Conservation (phyloP, 30 jellyfish, hydroid and myxozoan species). For the Aurelia sp. region DNA sequence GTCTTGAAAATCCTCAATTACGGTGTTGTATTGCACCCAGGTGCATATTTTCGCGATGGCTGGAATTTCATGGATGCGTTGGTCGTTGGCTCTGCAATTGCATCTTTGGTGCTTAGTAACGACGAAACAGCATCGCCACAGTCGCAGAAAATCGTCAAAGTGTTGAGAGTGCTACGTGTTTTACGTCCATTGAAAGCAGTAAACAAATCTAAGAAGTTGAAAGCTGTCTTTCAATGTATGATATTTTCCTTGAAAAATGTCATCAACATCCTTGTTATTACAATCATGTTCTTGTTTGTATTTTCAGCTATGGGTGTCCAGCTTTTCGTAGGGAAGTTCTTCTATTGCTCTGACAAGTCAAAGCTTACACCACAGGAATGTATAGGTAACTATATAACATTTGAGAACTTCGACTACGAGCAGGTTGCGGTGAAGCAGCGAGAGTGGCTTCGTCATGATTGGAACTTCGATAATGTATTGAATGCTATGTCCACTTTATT, state of each 20-base stretch:
- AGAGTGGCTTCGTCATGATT: conserved; percentile 62
- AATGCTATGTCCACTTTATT: conserved; percentile 77
- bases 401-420: conserved; percentile 51
- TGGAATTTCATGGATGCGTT: conserved; percentile 90
- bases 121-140: conserved; percentile 55
- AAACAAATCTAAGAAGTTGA: conserved; percentile 65
- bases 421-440: conserved; percentile 56
- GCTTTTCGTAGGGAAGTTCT: conserved; percentile 75
- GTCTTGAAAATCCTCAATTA: conserved; percentile 72
- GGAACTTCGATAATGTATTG: conserved; percentile 73
- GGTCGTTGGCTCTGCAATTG: conserved; percentile 85
- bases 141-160: conserved; percentile 78
- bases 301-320: conserved; percentile 97
- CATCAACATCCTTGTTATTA: conserved; percentile 88
- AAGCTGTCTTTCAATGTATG: conserved; percentile 97
- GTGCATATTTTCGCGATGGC: conserved; percentile 86
- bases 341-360: conserved; percentile 78
- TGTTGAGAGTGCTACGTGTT: conserved; percentile 61
- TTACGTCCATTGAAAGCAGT: conserved; percentile 70
- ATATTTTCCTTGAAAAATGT: conserved; percentile 93
- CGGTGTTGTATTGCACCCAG: conserved; percentile 82
- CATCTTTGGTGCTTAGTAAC: conserved; percentile 78
- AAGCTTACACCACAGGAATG: conserved; percentile 76
- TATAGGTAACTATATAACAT: conserved; percentile 66
- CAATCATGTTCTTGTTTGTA: conserved; percentile 84